A percentile compares a stretch with the other conserved stretches of the same genome.
phyloP scores from a whole-genome alignment of 2,888 invertebrate genomes.

The Encarsia formosa region DNA sequence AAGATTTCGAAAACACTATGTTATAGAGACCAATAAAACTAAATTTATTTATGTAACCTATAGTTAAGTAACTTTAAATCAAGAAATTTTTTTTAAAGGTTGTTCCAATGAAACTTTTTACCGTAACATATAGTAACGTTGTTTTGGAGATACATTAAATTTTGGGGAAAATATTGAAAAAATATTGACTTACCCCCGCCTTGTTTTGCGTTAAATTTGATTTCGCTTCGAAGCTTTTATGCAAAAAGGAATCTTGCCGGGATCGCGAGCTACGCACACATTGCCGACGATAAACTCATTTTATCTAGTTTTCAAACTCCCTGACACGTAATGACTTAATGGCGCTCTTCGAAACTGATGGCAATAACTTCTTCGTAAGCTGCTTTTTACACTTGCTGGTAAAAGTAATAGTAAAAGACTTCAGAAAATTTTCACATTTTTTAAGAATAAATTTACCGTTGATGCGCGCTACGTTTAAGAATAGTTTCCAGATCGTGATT shows the following conservation, averaged over 20 bases:
- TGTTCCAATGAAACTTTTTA: too few relatives aligned
- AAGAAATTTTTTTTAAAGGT: too few relatives aligned
- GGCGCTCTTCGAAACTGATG: constrained; percentile 11
- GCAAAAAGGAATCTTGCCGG: constrained; percentile 5
- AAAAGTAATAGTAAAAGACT: background rate
- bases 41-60: too few relatives aligned
- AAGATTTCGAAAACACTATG: too few relatives aligned
- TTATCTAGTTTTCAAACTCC: constrained; percentile 18
- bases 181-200: too few relatives aligned
- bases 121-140: too few relatives aligned
- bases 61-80: too few relatives aligned
- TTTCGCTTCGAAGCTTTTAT: constrained; percentile 5
- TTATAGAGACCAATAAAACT: too few relatives aligned
- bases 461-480: too few relatives aligned
- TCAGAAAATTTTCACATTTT: background rate
- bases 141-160: too few relatives aligned
- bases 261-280: constrained; percentile 3
- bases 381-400: background rate
- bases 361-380: constrained; percentile 16
- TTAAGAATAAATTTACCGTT: background rate
- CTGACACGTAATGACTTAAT: constrained; percentile 15
- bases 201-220: background rate
- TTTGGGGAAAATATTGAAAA: too few relatives aligned
- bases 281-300: constrained; percentile 13
- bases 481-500: too few relatives aligned